A percentile compares a stretch with the other conserved stretches of the same genome.
Conservation (phyloP, 2,888 invertebrate genomes). For the Zygothrica quintamaculata region DNA sequence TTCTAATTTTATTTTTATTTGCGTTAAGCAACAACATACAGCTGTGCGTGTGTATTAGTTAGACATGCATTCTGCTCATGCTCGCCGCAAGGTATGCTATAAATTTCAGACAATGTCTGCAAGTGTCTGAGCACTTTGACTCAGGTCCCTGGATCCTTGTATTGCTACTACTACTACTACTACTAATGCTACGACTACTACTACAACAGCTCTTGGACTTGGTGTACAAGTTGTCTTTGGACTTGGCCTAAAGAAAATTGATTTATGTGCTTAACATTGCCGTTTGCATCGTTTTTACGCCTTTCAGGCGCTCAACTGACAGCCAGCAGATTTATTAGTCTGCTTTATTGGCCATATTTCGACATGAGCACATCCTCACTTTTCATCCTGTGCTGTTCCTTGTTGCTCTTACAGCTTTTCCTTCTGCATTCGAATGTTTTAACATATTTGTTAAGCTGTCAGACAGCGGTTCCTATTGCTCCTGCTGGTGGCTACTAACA, state of each 20-base stretch:
- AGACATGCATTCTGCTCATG: conserved; percentile 37
- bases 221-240: background rate
- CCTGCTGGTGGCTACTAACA: conserved; percentile 15
- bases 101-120: conserved; percentile 41
- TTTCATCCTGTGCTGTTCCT: background rate
- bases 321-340: conserved; percentile 70
- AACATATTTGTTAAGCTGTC: conserved; percentile 48
- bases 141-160: conserved; percentile 1
- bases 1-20: conserved; percentile 54
- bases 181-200: too few species aligned
- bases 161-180: too few species aligned
- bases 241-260: conserved; percentile 43
- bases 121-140: conserved; percentile 17
- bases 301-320: conserved; percentile 56
- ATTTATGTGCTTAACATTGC: conserved; percentile 51
- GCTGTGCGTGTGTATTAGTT: conserved; percentile 7
- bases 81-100: conserved; percentile 48
- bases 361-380: conserved; percentile 45
- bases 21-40: conserved; percentile 1
- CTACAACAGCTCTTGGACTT: too few species aligned
- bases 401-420: too few species aligned
- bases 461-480: conserved; percentile 18
- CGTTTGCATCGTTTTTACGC: conserved; percentile 57
- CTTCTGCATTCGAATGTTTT: too few species aligned
- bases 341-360: conserved; percentile 60